Conservation (phyloP, 2,797 vertebrate genomes). For the Hoplostethus atlanticus region DNA sequence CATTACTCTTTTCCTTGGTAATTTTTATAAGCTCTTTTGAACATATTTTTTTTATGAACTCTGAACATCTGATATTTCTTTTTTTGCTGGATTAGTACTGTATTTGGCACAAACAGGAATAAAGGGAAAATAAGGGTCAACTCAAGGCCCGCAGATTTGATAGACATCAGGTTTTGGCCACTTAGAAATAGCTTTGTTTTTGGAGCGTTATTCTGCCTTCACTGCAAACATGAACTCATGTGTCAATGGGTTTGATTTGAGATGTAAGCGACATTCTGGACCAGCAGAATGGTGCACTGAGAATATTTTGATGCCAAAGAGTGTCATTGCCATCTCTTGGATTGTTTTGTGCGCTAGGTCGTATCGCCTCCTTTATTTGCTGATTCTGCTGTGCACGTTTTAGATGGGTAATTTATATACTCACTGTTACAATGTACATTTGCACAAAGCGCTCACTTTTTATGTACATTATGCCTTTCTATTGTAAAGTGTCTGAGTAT, state of each 20-base stretch:
- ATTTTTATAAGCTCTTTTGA: constrained; percentile 47
- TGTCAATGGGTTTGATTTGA: constrained; percentile 34
- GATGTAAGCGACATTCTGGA: constrained; percentile 59
- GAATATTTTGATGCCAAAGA: constrained; percentile 82
- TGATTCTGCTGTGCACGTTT: constrained; percentile 44
- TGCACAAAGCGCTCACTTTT: constrained; percentile 75
- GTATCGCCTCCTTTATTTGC: constrained; percentile 28
- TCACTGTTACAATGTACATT: constrained; percentile 60
- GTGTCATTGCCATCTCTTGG: constrained; percentile 65
- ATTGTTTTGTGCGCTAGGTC: constrained; percentile 33
- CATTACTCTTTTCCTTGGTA: constrained; percentile 21
- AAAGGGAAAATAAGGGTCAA: constrained; percentile 1
- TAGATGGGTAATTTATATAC: constrained; percentile 50
- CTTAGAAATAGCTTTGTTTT: constrained; percentile 1
- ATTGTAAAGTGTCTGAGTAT: constrained; percentile 72
- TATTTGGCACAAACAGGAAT: constrained; percentile 15
- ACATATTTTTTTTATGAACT: constrained; percentile 41
- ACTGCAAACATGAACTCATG: constrained; percentile 27
- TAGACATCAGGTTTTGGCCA: neutral
- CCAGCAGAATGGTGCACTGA: constrained; percentile 52
- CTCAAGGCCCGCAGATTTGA: neutral
- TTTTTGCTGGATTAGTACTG: constrained; percentile 40
- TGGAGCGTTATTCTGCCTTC: constrained; percentile 25
- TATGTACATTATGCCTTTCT: constrained; percentile 79
- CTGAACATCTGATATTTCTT: constrained; percentile 33